Evolutionary conservation across 2,797 vertebrate genomes (phyloP), one percentile per base, ranked within the genome.

Genomic region (Molossus alvarezi): DNA sequence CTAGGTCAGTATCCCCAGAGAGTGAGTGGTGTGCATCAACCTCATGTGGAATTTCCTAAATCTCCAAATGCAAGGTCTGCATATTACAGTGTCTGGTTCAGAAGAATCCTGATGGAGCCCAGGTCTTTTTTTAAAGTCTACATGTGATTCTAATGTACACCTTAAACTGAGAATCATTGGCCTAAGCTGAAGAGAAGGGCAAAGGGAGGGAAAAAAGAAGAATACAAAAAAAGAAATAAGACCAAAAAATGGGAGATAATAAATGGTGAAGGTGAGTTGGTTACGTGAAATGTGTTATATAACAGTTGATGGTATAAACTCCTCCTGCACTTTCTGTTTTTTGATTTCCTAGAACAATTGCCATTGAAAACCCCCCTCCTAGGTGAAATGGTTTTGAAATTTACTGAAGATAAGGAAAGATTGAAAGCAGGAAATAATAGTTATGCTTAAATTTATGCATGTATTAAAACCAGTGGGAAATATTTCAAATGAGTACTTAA

Each of bases 361-460:
- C 9, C 13, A 48, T 76, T 9, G 51, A 1, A n/a, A 51, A 57
- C 20, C 27, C 77, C 23, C 65, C 7, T 90, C 13, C 2, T 88
- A n/a, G 9, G 20, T 62, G 27, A 20, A 72, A 69, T 67, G 18
- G 37, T 27, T 64, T 87, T 76, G 73, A 88, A 77, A 41, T 73
- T 48, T 62, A 64, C 17, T 48, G 0, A 14, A 17, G 9, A 77
- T 82, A 62, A 95, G 64, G 15, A 92, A 84, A 83, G 5, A 73
- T 10, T 75, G 14, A 81, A 88, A 41, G n/a, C 4, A 72, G 69
- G 95, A 87, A 76, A 85, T n/a, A 84, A 18, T 48, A 90, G 53
- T 53, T 73, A 82, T 55, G 25, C 17, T 65, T 87, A 58, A 25
- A 81, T 76, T 41, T 41, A 57, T 75, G 27, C 29, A 67, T 76